Evolutionary conservation across 2,888 invertebrate genomes (phyloP).

Genomic region (Macrosoma leucophasiata): DNA sequence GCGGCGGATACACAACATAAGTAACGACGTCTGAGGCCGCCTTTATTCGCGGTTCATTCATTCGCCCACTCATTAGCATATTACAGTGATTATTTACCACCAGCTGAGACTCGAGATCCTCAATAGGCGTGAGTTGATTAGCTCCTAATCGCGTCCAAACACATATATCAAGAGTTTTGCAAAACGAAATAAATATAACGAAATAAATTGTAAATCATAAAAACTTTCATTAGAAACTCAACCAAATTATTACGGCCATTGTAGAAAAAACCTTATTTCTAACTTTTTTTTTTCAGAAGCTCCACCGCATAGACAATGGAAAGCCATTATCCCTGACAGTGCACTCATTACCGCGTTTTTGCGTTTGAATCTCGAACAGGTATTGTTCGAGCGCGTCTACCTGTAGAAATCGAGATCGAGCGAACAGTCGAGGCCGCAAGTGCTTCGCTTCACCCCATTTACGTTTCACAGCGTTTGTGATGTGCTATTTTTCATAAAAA

Average conservation of each 20-base stretch:
- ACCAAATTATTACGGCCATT: too few species aligned
- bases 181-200: too few species aligned
- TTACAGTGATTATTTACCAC: conserved; percentile 13
- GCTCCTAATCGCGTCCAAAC: too few species aligned
- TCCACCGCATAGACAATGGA: conserved; percentile 53
- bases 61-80: conserved; percentile 18
- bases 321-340: conserved; percentile 53
- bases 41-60: conserved; percentile 16
- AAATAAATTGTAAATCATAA: too few species aligned
- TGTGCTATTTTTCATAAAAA: too few species aligned
- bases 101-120: conserved; percentile 21
- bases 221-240: too few species aligned
- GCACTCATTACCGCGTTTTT: conserved; percentile 65
- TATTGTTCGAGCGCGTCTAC: conserved; percentile 60
- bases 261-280: conserved; percentile 34
- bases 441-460: too few species aligned
- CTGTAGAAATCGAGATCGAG: conserved; percentile 53
- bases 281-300: conserved; percentile 31
- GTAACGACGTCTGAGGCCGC: conserved; percentile 3
- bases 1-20: too few species aligned
- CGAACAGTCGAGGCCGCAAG: conserved; percentile 24
- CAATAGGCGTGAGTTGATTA: conserved; percentile 26
- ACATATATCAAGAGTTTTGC: too few species aligned
- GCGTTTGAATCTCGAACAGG: conserved; percentile 38
- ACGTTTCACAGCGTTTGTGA: too few species aligned